These are phyloP conservation scores for Apodemus agrarius DNA, from an alignment of 2,797 vertebrate species.

Conservation along the genomic window DNA sequence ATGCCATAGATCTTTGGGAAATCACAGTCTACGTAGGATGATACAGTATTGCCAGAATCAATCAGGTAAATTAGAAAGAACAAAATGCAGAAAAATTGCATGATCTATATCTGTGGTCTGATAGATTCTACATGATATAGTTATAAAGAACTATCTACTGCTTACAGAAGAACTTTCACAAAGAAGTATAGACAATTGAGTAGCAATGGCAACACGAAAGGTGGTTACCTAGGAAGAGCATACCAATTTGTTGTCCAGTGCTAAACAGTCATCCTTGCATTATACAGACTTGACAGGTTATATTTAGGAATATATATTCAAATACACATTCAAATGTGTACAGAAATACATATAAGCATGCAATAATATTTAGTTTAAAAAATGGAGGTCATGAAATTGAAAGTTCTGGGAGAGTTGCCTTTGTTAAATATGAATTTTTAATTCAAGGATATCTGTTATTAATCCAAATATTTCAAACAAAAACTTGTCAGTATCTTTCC, in stretches of 20 bases:
- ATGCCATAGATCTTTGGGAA: conserved; percentile 62
- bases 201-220: not conserved
- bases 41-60: conserved; percentile 67
- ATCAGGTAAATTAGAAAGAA: conserved; percentile 76
- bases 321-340: too few relatives aligned
- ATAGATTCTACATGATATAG: conserved; percentile 6
- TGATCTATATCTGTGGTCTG: conserved; percentile 64
- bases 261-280: not conserved
- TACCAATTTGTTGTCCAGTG: not conserved
- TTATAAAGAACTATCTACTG: conserved; percentile 59
- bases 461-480: conserved; percentile 25
- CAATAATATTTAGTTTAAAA: too few relatives aligned
- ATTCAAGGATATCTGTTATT: not conserved
- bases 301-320: too few relatives aligned
- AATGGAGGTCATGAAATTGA: too few relatives aligned
- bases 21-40: conserved; percentile 46
- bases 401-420: too few relatives aligned
- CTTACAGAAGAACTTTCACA: not conserved
- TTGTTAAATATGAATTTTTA: not conserved
- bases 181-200: not conserved
- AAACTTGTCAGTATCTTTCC: not conserved
- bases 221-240: not conserved
- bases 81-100: conserved; percentile 81
- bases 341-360: too few relatives aligned
- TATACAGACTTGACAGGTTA: too few relatives aligned